phyloP scores from a whole-genome alignment of 2,797 vertebrate species.

The Aldrovandia affinis region DNA sequence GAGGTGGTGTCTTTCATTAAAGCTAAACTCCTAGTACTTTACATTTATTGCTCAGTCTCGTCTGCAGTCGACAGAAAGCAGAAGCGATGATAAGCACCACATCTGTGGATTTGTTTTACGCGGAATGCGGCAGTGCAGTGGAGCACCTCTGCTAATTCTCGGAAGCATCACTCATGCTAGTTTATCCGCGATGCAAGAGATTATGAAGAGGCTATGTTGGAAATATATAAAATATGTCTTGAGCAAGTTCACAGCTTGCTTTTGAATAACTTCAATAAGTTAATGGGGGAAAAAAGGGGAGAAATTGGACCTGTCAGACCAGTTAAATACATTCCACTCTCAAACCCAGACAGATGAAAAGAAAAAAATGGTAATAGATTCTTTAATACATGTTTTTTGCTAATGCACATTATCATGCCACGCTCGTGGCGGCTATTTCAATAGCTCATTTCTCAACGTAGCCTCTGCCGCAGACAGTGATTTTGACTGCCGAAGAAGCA shows the following conservation, averaged over 20 bases:
- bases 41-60: constrained; percentile 53
- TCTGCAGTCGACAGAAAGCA: constrained; percentile 37
- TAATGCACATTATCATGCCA: constrained; percentile 20
- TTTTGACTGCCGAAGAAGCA: constrained; percentile 22
- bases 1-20: constrained; percentile 45
- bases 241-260: constrained; percentile 33
- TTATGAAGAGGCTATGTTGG: neutral
- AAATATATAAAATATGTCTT: constrained; percentile 10
- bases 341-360: constrained; percentile 21
- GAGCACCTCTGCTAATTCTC: neutral
- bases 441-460: constrained; percentile 30
- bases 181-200: neutral
- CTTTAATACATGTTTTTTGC: constrained; percentile 33
- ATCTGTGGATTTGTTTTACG: neutral
- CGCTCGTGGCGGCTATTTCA: constrained; percentile 14
- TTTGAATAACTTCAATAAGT: constrained; percentile 33
- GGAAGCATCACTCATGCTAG: constrained; percentile 15
- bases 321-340: constrained; percentile 30
- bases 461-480: constrained; percentile 25
- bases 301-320: constrained; percentile 32
- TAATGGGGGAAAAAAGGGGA: constrained; percentile 24
- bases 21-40: constrained; percentile 33
- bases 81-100: constrained; percentile 3
- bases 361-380: constrained; percentile 39
- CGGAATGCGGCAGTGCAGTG: neutral